A percentile compares a stretch with the other conserved stretches of the same genome.
These are phyloP conservation scores for Scaptomyza reducta DNA, from an alignment of 2,888 invertebrate genomes.

Conservation along the genomic window DNA sequence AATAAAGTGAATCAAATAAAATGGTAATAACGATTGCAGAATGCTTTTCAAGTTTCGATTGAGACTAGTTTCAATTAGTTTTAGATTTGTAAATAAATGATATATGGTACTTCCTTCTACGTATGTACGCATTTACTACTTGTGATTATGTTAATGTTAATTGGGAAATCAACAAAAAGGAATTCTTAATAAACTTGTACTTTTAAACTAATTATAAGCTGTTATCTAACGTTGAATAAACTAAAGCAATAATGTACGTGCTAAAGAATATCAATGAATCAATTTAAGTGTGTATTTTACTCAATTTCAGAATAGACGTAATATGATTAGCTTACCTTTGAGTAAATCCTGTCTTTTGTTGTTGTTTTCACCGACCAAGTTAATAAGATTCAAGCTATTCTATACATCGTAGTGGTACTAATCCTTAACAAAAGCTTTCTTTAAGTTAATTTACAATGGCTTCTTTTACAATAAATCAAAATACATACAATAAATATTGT, in stretches of 20 bases:
- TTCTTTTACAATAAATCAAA: too few species aligned
- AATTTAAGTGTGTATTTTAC: constrained; percentile 3
- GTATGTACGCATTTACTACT: constrained; percentile 49
- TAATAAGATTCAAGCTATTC: too few species aligned
- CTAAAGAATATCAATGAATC: constrained; percentile 15
- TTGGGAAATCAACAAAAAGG: constrained; percentile 29
- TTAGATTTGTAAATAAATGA: constrained; percentile 41
- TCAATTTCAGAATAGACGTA: not conserved
- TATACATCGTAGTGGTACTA: too few species aligned
- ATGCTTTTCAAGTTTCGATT: constrained; percentile 32
- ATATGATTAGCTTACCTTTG: too few species aligned
- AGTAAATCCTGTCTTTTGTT: too few species aligned
- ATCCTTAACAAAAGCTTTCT: too few species aligned
- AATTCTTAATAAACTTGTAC: constrained; percentile 36
- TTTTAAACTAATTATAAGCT: constrained; percentile 47
- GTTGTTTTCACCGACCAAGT: too few species aligned
- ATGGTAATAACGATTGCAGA: constrained; percentile 5
- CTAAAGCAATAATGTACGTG: constrained; percentile 27
- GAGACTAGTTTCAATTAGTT: constrained; percentile 22
- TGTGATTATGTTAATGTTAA: constrained; percentile 49
- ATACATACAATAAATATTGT: too few species aligned
- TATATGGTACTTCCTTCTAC: constrained; percentile 21
- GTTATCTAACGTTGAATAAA: constrained; percentile 51
- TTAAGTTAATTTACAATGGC: too few species aligned
- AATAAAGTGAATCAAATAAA: constrained; percentile 11